These are phyloP conservation scores for Diprion similis DNA, from an alignment of 1,140 invertebrate genomes.

Conservation along the genomic window DNA sequence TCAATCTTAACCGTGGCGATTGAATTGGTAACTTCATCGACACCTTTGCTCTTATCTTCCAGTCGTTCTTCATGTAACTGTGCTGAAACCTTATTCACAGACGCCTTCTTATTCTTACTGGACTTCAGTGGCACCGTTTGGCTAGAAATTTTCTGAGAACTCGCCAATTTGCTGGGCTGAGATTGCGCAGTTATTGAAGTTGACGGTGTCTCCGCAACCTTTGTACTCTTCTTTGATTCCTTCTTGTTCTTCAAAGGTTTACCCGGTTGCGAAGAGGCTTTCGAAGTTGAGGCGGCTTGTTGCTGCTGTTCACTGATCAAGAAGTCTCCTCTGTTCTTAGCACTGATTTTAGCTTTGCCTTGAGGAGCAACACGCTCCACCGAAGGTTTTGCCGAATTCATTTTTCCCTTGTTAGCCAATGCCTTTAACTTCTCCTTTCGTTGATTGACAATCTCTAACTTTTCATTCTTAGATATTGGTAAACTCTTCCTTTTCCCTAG, in stretches of 20 bases:
- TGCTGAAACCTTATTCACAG: neutral
- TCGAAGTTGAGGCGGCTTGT: neutral
- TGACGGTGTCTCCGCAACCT: neutral
- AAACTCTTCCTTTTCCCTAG: neutral
- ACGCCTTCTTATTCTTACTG: neutral
- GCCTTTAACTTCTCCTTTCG: slow-evolving; percentile 39
- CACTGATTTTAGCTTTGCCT: slow-evolving; percentile 37
- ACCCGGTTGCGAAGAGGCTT: neutral
- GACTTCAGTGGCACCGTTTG: neutral
- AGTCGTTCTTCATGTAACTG: neutral
- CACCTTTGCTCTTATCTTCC: neutral
- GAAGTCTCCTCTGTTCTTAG: slow-evolving; percentile 37
- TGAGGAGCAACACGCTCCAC: slow-evolving; percentile 25
- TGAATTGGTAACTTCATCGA: too few relatives aligned
- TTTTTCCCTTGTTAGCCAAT: slow-evolving; percentile 34
- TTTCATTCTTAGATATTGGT: slow-evolving; percentile 34
- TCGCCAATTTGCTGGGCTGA: neutral
- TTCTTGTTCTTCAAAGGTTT: neutral
- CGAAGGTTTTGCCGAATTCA: neutral
- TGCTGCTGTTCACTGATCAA: slow-evolving; percentile 26
- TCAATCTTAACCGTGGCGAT: too few relatives aligned
- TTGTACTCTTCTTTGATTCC: neutral
- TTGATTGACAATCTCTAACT: slow-evolving; percentile 28
- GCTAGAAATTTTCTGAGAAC: neutral
- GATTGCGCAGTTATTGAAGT: slow-evolving; percentile 4